Conservation (phyloP, 2,888 invertebrate genomes). For the Cloeon dipterum region DNA sequence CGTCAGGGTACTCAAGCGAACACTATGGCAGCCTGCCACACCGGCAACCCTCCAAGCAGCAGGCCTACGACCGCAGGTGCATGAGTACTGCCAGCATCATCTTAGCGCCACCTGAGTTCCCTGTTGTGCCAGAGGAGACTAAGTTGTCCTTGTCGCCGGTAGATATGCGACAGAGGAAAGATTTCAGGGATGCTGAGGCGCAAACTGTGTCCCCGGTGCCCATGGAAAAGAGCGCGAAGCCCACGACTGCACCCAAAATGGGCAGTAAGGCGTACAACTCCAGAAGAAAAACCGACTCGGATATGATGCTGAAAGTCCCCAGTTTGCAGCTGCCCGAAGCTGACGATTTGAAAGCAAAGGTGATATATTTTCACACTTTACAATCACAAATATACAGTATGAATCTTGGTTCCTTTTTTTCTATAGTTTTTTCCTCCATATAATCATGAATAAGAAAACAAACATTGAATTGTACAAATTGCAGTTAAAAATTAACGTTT, state of each 20-base stretch:
- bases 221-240: background rate
- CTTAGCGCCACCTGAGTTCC: constrained; percentile 21
- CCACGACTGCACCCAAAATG: constrained; percentile 2
- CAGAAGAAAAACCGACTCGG: constrained; percentile 6
- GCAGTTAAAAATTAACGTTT: background rate
- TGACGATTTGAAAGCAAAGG: background rate
- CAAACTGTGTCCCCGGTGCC: constrained; percentile 18
- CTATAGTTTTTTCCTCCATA: too few species aligned
- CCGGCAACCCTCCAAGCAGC: constrained; percentile 14
- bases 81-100: constrained; percentile 45
- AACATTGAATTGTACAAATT: background rate
- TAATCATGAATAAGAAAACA: background rate
- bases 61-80: constrained; percentile 26
- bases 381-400: too few species aligned
- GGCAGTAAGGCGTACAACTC: constrained; percentile 3
- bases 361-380: too few species aligned
- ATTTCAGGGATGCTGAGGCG: constrained; percentile 24
- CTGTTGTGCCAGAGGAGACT: constrained; percentile 20
- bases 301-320: constrained; percentile 2
- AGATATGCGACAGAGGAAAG: constrained; percentile 6
- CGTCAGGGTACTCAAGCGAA: constrained; percentile 7
- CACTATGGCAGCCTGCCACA: constrained; percentile 15
- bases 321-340: constrained; percentile 3
- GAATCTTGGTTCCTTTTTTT: too few species aligned
- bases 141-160: constrained; percentile 8